Base-by-base conservation (phyloP, 2,888 invertebrate species). In the Operophtera brumata region DNA sequence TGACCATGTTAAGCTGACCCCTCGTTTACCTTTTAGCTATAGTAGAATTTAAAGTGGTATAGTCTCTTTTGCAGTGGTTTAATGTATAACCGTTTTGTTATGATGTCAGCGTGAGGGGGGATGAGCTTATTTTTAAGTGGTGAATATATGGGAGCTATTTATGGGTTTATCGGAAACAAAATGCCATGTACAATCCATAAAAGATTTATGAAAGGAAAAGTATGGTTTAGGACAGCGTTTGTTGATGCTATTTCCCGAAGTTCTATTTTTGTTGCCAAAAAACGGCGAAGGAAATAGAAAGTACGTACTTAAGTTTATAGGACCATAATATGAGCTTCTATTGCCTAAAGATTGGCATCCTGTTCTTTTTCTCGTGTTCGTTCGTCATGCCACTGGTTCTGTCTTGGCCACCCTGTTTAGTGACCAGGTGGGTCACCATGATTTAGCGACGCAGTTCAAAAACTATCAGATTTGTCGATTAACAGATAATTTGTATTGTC, bases 101-200 rank as follows among this genome's bases (percentile, higher is more conserved):
- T 80, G 78, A 80, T 78, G 79, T 68, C 68, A 65, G 74, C 73
- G 30, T 49, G 32, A 56, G 57, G 75, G 75, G 76, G 78, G 78
- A 75, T 82, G 76, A 78, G 80, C 78, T 86, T 84, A 84, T 86
- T 87, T 86, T 86, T 82, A 84, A 83, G 77, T 79, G 76, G 68
- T 73, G 78, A 76, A 82, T 79, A 67, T 74, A 84, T 77, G 71
- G 66, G 62, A 63, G 71, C 71, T 85, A 86, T 86, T 86, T 83
- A 75, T 75, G 73, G 77, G 71, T 75, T 54, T 73, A 81, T 85
- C 76, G 84, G 82, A 84, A 84, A 78, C 75, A 62, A 75, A 80
- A 76, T 74, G 84, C 82, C 82, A 82, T 74, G 75, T 75, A 75
- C 75, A 79, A 86, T 82, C 77, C 75, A 72, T 80, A 75, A 67